These are phyloP conservation scores for Haemorhous mexicanus DNA, from an alignment of 2,113 vertebrate genomes.

Conservation along the genomic window DNA sequence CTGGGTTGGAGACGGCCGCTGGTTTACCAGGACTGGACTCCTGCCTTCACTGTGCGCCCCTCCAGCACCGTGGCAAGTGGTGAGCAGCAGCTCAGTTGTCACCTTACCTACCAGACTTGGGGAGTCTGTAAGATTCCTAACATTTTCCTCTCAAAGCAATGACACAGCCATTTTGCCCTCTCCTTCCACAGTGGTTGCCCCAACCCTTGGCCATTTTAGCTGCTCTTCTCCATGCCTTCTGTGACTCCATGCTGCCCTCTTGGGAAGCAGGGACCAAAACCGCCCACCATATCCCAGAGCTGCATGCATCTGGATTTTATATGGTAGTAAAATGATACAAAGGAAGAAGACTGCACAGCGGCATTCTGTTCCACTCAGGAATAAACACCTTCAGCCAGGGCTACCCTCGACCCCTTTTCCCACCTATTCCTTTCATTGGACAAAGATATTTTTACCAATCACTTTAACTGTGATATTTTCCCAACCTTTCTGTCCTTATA, in stretches of 20 bases:
- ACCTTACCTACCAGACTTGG: background rate
- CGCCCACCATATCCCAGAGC: background rate
- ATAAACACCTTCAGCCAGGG: fast-evolving
- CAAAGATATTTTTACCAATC: background rate
- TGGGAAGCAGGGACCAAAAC: background rate
- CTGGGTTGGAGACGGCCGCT: background rate
- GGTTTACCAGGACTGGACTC: background rate
- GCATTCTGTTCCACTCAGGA: background rate
- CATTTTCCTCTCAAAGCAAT: background rate
- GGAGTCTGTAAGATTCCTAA: background rate
- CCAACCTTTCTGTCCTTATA: slow-evolving; percentile 9
- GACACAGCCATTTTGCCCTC: background rate
- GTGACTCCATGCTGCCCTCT: background rate
- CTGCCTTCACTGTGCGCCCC: background rate
- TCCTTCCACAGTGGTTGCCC: background rate
- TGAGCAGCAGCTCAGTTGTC: background rate
- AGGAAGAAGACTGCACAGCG: background rate
- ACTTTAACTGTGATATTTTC: slow-evolving; percentile 29
- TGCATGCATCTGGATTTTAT: background rate
- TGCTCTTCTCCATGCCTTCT: background rate
- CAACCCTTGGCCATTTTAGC: background rate
- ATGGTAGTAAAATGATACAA: background rate
- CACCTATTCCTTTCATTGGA: background rate
- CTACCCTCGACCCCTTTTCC: background rate
- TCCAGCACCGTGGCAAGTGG: background rate